These are phyloP conservation scores for Omphaloscelis lunosa DNA, from an alignment of 2,888 invertebrate species.

Conservation along the genomic window DNA sequence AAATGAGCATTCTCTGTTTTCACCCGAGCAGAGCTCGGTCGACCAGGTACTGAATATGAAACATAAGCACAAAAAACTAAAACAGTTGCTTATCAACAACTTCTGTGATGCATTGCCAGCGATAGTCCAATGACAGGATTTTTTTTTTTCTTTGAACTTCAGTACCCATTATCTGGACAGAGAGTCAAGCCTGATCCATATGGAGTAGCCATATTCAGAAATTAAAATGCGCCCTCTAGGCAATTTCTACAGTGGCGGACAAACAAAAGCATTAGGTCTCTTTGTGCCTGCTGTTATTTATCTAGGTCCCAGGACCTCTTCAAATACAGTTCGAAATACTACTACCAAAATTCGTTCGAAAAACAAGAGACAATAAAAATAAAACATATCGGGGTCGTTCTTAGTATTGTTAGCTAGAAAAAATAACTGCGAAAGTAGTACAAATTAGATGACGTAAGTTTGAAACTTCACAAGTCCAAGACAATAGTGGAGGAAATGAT, in stretches of 20 bases:
- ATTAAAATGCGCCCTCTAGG: neutral
- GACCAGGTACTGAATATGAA: too few relatives aligned
- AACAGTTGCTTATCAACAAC: neutral
- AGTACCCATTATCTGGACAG: neutral
- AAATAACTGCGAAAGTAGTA: constrained; percentile 54
- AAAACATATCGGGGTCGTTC: constrained; percentile 35
- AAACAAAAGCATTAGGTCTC: constrained; percentile 6
- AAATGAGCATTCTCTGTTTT: too few relatives aligned
- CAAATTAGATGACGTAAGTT: constrained; percentile 57
- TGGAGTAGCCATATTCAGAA: constrained; percentile 1
- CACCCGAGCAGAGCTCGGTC: too few relatives aligned
- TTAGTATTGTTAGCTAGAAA: constrained; percentile 39
- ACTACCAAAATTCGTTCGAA: neutral
- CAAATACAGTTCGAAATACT: neutral
- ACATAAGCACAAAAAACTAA: neutral
- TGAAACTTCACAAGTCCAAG: constrained; percentile 50
- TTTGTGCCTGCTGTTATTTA: constrained; percentile 23
- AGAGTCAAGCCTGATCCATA: neutral
- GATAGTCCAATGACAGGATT: neutral
- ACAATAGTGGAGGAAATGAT: constrained; percentile 54
- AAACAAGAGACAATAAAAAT: constrained; percentile 24
- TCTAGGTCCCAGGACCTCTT: constrained; percentile 8
- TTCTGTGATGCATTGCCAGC: neutral
- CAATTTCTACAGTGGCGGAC: neutral
- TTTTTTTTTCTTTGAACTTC: neutral